Percentiles rank a stretch among this genome's conserved stretches.
Evolutionary conservation across 2,797 vertebrate genomes (phyloP).

Genomic region (Takifugu rubripes): DNA sequence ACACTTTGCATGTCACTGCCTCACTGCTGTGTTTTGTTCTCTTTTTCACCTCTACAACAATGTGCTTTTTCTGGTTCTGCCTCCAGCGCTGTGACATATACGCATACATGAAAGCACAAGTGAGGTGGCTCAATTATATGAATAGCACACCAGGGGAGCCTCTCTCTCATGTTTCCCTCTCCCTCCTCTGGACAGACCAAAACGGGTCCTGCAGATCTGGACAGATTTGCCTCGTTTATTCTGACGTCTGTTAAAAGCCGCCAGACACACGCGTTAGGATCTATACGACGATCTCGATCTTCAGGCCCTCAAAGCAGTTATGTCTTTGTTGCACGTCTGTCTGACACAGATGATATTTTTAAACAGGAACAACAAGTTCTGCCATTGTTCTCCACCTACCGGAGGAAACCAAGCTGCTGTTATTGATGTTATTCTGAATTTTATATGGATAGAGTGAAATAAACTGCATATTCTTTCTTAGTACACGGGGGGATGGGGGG

Average conservation of each 20-base stretch:
- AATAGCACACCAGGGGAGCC: conserved; percentile 31
- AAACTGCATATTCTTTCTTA: conserved; percentile 25
- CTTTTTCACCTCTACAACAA: conserved; percentile 30
- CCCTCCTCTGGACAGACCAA: conserved; percentile 27
- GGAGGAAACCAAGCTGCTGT: conserved; percentile 29
- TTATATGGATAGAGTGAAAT: conserved; percentile 49
- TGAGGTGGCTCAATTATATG: conserved; percentile 45
- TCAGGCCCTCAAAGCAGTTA: conserved; percentile 26
- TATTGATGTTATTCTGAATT: conserved; percentile 40
- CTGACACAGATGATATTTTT: conserved; percentile 21
- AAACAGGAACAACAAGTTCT: conserved; percentile 27
- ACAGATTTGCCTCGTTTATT: conserved; percentile 62
- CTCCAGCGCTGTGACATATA: conserved; percentile 37
- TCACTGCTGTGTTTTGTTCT: conserved; percentile 31
- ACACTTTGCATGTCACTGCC: conserved; percentile 11
- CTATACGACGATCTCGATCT: conserved; percentile 28
- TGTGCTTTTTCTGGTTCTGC: conserved; percentile 31
- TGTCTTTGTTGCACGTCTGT: conserved; percentile 16
- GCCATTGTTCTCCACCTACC: conserved; percentile 22
- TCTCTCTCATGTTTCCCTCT: not conserved
- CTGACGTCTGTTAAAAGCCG: conserved; percentile 56
- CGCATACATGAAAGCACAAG: conserved; percentile 42
- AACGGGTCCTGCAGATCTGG: conserved; percentile 54
- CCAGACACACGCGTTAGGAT: conserved; percentile 45
- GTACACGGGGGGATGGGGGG: conserved; percentile 26